Percentiles rank a stretch among this genome's conserved stretches.
phyloP scores from a whole-genome alignment of 2,113 vertebrate species.

The Serinus canaria region DNA sequence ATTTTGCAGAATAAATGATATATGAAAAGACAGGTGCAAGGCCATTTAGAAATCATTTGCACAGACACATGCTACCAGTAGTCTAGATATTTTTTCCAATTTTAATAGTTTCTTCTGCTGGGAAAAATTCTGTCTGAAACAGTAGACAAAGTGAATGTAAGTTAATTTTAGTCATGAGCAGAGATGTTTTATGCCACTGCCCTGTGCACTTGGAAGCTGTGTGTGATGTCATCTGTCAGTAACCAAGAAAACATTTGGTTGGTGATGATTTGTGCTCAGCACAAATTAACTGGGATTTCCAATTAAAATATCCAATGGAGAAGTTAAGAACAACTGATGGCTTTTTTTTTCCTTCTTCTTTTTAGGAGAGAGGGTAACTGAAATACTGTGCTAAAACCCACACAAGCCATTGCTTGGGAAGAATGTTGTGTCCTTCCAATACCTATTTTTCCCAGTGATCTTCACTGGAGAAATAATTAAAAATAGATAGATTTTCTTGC shows the following conservation, averaged over 20 bases:
- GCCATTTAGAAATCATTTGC: neutral
- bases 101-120: neutral
- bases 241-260: neutral
- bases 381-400: neutral
- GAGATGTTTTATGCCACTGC: fast-evolving
- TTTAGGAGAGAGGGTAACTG: neutral
- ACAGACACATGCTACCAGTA: neutral
- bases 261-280: neutral
- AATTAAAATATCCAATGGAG: neutral
- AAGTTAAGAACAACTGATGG: neutral
- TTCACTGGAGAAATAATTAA: neutral
- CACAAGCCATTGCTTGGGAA: neutral
- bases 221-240: neutral
- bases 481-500: neutral
- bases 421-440: neutral
- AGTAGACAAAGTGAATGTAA: neutral
- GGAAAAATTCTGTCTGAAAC: neutral
- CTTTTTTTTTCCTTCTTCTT: neutral
- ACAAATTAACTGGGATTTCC: neutral
- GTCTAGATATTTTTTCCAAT: neutral
- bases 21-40: neutral
- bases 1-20: neutral
- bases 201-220: neutral
- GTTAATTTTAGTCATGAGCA: neutral
- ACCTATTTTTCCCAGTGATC: neutral